phyloP scores from a whole-genome alignment of 2,113 vertebrate genomes.

The Sprattus sprattus region DNA sequence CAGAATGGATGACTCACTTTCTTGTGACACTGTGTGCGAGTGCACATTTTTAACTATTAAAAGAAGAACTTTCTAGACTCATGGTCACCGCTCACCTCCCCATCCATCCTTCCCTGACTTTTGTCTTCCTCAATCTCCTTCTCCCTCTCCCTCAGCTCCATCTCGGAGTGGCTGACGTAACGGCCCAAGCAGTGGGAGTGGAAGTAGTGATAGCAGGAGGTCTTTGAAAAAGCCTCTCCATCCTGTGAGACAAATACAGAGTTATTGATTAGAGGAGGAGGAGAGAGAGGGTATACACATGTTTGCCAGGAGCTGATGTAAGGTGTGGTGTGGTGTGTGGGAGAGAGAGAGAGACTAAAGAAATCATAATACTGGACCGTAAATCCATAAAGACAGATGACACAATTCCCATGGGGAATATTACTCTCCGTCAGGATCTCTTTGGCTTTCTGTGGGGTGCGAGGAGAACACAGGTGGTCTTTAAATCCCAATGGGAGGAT shows the following conservation, averaged over 20 bases:
- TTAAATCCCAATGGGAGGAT: not conserved
- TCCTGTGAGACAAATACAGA: conserved; percentile 70
- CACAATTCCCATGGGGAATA: conserved; percentile 91
- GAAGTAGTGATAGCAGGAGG: conserved; percentile 93
- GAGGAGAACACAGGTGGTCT: not conserved
- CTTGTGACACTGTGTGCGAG: not conserved
- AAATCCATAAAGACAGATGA: conserved; percentile 92
- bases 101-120: conserved; percentile 51
- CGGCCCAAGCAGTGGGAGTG: conserved; percentile 94
- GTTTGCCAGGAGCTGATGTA: not conserved
- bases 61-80: conserved; percentile 11
- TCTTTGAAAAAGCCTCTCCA: conserved; percentile 89
- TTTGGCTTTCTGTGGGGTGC: conserved; percentile 84
- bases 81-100: conserved; percentile 41
- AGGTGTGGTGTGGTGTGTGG: not conserved
- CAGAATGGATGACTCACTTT: not conserved
- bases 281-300: not conserved
- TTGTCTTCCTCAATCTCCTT: conserved; percentile 78
- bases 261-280: not conserved
- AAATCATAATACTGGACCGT: conserved; percentile 68
- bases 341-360: not conserved
- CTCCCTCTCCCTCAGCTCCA: conserved; percentile 77
- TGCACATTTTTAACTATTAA: not conserved
- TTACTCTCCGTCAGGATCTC: conserved; percentile 97
- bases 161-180: conserved; percentile 85